Evolutionary conservation across 1,140 invertebrate genomes (phyloP).

Genomic region (Heliconius eleuchia): DNA sequence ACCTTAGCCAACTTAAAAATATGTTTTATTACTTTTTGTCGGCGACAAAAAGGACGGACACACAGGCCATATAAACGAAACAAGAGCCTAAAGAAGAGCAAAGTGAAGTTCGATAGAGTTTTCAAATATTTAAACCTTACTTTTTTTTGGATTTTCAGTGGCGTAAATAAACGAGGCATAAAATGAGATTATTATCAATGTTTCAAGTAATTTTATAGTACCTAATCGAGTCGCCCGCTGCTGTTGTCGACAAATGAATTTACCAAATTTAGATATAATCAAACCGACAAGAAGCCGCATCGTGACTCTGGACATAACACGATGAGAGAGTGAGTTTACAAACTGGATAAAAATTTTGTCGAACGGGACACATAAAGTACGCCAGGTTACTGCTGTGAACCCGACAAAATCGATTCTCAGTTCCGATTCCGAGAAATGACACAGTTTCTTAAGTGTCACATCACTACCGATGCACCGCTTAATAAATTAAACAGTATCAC

Average conservation of each 20-base stretch:
- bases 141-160: conserved; percentile 30
- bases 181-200: conserved; percentile 57
- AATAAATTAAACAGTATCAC: conserved; percentile 73
- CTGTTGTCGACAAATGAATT: conserved; percentile 67
- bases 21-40: conserved; percentile 51
- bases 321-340: conserved; percentile 67
- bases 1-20: conserved; percentile 52
- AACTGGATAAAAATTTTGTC: conserved; percentile 55
- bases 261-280: conserved; percentile 76
- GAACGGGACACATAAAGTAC: conserved; percentile 67
- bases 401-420: conserved; percentile 77
- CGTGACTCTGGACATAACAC: conserved; percentile 60
- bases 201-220: conserved; percentile 70
- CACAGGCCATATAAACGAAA: conserved; percentile 34
- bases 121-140: conserved; percentile 30
- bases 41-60: conserved; percentile 29
- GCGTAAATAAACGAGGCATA: conserved; percentile 37
- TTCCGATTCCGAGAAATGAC: conserved; percentile 79
- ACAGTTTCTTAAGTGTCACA: conserved; percentile 80
- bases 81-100: conserved; percentile 27
- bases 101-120: conserved; percentile 36
- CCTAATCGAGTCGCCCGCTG: conserved; percentile 61
- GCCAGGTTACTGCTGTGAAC: conserved; percentile 72
- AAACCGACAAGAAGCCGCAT: conserved; percentile 67
- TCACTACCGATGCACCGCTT: conserved; percentile 76